Percentiles rank a stretch among this genome's conserved stretches.
Evolutionary conservation across 1,140 invertebrate genomes (phyloP).

Genomic region (Wasmannia auropunctata): DNA sequence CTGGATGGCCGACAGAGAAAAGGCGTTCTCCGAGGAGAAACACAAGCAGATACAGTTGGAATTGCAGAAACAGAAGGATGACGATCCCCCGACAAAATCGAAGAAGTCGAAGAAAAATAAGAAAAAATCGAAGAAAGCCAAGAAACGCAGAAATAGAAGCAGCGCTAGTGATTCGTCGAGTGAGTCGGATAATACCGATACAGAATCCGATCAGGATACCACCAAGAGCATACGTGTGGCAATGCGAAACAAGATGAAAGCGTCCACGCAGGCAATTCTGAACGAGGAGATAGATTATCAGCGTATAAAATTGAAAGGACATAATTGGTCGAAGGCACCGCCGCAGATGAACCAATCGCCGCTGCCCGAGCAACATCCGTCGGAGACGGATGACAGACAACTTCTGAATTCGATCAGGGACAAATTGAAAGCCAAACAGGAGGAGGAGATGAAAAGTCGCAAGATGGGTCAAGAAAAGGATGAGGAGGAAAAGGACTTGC

Average conservation of each 20-base stretch:
- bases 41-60: constrained; percentile 82
- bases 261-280: constrained; percentile 82
- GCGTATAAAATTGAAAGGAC: constrained; percentile 75
- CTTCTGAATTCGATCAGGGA: constrained; percentile 82
- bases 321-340: constrained; percentile 65
- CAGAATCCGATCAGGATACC: constrained; percentile 85
- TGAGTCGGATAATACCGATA: constrained; percentile 86
- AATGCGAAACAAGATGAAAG: constrained; percentile 88
- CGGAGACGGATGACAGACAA: constrained; percentile 77
- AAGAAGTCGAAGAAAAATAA: constrained; percentile 86
- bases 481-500: constrained; percentile 68
- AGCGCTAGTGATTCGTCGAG: constrained; percentile 84
- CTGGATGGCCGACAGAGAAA: constrained; percentile 92
- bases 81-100: constrained; percentile 73
- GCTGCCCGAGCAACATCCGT: constrained; percentile 62
- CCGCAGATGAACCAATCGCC: constrained; percentile 70
- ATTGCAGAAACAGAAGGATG: constrained; percentile 83
- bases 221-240: constrained; percentile 88
- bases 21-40: constrained; percentile 87
- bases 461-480: constrained; percentile 61
- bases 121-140: constrained; percentile 87
- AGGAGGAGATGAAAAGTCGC: constrained; percentile 82
- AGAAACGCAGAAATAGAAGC: constrained; percentile 85
- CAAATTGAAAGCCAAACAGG: constrained; percentile 84
- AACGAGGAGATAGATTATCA: constrained; percentile 84